Evolutionary conservation across 2,797 vertebrate species (phyloP).

Genomic region (Lemur catta): DNA sequence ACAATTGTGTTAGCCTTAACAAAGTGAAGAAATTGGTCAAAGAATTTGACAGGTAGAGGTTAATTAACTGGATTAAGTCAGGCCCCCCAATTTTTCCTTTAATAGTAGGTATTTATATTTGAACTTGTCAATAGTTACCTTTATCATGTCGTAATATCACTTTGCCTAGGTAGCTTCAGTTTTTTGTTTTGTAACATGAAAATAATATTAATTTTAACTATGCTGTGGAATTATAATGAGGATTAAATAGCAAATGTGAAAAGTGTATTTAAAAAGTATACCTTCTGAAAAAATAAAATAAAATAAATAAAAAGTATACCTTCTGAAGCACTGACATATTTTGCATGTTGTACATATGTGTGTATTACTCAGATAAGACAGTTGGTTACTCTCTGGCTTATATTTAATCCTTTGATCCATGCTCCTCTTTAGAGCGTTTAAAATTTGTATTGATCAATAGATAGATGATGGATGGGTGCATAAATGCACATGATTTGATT

Average conservation of each 20-base stretch:
- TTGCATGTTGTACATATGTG: not conserved
- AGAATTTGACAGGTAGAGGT: not conserved
- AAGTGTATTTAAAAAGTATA: not conserved
- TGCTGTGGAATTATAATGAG: not conserved
- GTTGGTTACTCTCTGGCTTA: not conserved
- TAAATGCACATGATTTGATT: not conserved
- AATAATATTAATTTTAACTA: slow-evolving; percentile 5
- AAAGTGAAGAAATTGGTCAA: not conserved
- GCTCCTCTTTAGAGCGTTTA: not conserved
- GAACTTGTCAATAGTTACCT: not conserved
- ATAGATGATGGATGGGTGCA: not conserved
- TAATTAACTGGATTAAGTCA: not conserved
- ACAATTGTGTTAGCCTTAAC: not conserved
- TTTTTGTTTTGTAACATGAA: slow-evolving; percentile 7
- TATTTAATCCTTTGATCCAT: not conserved
- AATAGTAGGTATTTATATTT: not conserved
- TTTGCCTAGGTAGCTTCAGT: not conserved
- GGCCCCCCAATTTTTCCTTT: not conserved
- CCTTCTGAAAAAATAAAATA: not conserved
- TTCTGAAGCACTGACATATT: not conserved
- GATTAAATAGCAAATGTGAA: slow-evolving; percentile 24
- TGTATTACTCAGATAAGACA: not conserved
- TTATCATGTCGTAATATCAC: not conserved
- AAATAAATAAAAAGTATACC: not conserved
- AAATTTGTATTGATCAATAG: not conserved